Evolutionary conservation across 2,888 invertebrate species (phyloP), one percentile per base, ranked within the genome.

Genomic region (Liodrosophila aerea): DNA sequence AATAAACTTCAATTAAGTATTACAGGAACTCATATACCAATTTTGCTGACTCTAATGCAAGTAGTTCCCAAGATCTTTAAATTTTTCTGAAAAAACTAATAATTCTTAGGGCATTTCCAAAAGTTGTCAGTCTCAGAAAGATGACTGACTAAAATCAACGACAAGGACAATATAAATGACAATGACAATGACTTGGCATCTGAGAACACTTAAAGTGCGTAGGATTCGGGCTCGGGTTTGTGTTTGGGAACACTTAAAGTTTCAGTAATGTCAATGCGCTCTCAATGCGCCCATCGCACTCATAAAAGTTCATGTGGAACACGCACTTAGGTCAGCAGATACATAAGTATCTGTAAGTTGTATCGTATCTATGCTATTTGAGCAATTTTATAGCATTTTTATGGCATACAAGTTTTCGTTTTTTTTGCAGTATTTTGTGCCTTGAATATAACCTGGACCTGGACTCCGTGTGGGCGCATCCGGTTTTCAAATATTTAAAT

Each of bases 301-400:
- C 71, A 62, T 70, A 81, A 73, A 81, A 65, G 82, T 62, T 77
- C 61, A 62, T 75, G 78, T 45, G 61, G 2, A 58, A 63, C 63
- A 82, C 83, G 83, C 80, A 82, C 80, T 78, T 64, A 59, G 75
- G 75, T 83, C 75, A 76, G 80, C 68, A 82, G 68, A 78, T 78
- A 73, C 64, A 63, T 46, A 37, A 4, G 22, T 47, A 56, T 50
- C 22, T 50, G 46, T 37, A 61, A 34, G 46, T 52, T 43, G 45
- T 61, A 72, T 53, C 54, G 54, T 71, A 71, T 81, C 75, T 64
- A 47, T 53, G 72, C 72, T 63, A 75, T 76, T 83, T 83, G 65
- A 62, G 80, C 83, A 73, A 70, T 84, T 85, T 81, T 86, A 81
- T 77, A 69, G 71, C 67, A 72, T 67, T 85, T 81, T 81, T 85